Evolutionary conservation across 1,140 invertebrate species (phyloP).

Genomic region (Bombus pascuorum): DNA sequence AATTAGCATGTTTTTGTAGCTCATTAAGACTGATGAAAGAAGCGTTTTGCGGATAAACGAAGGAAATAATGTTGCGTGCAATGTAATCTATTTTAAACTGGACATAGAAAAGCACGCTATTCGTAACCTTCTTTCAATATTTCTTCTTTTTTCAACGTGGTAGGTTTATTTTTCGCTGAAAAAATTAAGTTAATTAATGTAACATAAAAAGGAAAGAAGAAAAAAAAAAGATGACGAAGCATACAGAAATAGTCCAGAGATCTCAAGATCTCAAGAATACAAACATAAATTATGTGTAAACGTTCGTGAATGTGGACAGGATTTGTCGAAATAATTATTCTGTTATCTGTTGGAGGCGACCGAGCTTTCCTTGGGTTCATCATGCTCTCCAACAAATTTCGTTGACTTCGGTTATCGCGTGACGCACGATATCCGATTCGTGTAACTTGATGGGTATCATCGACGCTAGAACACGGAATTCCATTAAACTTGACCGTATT

Average conservation of each 20-base stretch:
- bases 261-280: no score
- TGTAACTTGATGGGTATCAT: conserved; percentile 16
- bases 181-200: not conserved
- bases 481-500: conserved; percentile 46
- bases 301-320: not conserved
- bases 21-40: not conserved
- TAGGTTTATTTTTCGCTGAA: not conserved
- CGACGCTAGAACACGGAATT: not conserved
- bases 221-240: not conserved
- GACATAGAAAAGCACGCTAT: not conserved
- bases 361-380: not conserved
- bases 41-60: not conserved
- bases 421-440: conserved; percentile 1
- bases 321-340: not conserved
- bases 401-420: not conserved
- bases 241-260: no score
- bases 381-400: not conserved
- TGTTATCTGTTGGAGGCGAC: not conserved
- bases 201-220: not conserved
- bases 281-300: no score
- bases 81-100: not conserved
- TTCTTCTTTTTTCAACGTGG: not conserved
- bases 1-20: no score
- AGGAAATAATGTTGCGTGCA: not conserved
- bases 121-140: not conserved